These are phyloP conservation scores for Saguinus imperator DNA, from an alignment of 2,113 vertebrate species.

Conservation along the genomic window DNA sequence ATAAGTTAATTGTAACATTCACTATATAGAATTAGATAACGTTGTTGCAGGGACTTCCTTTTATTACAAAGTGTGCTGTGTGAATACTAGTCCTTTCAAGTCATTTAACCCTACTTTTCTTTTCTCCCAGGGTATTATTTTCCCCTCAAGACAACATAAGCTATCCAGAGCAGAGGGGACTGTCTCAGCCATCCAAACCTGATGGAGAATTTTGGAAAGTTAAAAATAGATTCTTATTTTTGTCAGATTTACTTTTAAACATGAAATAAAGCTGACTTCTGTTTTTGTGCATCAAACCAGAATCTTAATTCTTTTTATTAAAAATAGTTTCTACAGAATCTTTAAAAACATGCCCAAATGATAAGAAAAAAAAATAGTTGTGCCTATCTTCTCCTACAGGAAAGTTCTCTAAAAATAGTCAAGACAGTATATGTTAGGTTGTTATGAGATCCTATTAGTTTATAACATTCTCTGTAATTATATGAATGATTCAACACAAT, in stretches of 20 bases:
- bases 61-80: not conserved
- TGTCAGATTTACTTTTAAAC: not conserved
- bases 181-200: not conserved
- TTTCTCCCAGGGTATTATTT: conserved; percentile 54
- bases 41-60: conserved; percentile 21
- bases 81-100: not conserved
- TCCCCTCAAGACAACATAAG: not conserved
- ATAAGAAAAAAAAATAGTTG: not conserved
- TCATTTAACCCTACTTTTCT: conserved; percentile 34
- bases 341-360: not conserved
- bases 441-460: not conserved
- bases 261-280: conserved; percentile 58
- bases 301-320: conserved; percentile 5
- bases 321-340: conserved; percentile 20
- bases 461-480: not conserved
- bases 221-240: not conserved
- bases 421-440: not conserved
- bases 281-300: conserved; percentile 56
- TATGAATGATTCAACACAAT: not conserved
- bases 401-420: not conserved
- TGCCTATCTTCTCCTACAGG: not conserved
- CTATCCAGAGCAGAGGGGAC: conserved; percentile 46
- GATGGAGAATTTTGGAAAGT: not conserved
- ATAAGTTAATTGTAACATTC: not conserved
- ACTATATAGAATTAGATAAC: not conserved